Evolutionary conservation across 2,113 vertebrate species (phyloP).

Genomic region (Mohoua ochrocephala): DNA sequence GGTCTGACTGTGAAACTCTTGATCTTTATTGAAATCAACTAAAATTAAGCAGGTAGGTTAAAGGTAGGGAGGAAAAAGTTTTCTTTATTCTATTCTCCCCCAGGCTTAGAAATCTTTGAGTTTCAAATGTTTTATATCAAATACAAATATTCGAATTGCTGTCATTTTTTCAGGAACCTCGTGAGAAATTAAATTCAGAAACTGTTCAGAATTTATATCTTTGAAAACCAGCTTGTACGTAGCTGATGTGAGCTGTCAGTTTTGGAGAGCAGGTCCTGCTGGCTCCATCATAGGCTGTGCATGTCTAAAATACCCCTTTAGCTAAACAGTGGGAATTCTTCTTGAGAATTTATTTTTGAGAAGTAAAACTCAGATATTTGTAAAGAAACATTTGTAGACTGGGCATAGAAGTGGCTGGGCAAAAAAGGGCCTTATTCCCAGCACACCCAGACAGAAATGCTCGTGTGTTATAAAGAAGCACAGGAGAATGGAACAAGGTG

Average conservation of each 20-base stretch:
- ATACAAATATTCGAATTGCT: background rate
- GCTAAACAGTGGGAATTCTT: background rate
- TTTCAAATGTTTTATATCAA: background rate
- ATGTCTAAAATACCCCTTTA: background rate
- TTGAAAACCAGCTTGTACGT: background rate
- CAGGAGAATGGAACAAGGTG: background rate
- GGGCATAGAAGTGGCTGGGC: background rate
- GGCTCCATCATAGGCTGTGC: background rate
- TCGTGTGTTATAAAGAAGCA: background rate
- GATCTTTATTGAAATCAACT: background rate
- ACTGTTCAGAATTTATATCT: background rate
- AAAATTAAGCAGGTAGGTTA: background rate
- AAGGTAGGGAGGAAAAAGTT: background rate
- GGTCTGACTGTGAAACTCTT: background rate
- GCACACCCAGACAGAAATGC: background rate
- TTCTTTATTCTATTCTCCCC: background rate
- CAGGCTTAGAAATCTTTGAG: background rate
- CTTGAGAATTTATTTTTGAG: background rate
- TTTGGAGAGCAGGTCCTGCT: background rate
- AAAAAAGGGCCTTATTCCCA: background rate
- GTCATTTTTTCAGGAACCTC: background rate
- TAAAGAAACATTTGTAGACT: background rate
- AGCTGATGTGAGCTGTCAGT: background rate
- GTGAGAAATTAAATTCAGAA: background rate
- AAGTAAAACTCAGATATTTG: background rate